A percentile compares a stretch with the other conserved stretches of the same genome.
Conservation (phyloP, 2,888 invertebrate genomes). For the Drosophila subsilvestris region DNA sequence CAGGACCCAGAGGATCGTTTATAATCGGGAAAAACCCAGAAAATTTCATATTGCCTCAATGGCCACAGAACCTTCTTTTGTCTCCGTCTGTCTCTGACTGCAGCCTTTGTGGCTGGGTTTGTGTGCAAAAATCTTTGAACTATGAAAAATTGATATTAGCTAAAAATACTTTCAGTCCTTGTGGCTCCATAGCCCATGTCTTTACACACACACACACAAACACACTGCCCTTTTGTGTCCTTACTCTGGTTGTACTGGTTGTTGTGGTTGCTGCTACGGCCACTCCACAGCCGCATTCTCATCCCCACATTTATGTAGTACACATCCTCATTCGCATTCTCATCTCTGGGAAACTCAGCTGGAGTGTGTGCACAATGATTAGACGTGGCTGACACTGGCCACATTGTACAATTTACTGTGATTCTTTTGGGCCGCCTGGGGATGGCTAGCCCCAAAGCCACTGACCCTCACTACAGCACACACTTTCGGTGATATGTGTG, state of each 20-base stretch:
- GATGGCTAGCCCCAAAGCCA: conserved; percentile 13
- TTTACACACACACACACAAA: conserved; percentile 12
- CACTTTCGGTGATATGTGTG: background rate
- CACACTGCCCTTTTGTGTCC: conserved; percentile 59
- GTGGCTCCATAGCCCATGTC: conserved; percentile 40
- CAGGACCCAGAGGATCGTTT: conserved; percentile 69
- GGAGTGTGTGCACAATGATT: conserved; percentile 78
- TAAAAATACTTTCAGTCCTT: conserved; percentile 77
- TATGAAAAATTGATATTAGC: conserved; percentile 81
- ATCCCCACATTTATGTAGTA: background rate
- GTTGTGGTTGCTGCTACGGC: conserved; percentile 6
- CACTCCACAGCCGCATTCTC: background rate
- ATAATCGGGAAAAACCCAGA: conserved; percentile 73
- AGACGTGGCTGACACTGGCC: conserved; percentile 68
- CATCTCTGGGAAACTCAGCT: conserved; percentile 45
- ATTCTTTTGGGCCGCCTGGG: conserved; percentile 54
- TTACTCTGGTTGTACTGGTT: conserved; percentile 8
- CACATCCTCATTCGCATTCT: conserved; percentile 19
- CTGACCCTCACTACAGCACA: background rate
- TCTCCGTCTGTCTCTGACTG: conserved; percentile 8
- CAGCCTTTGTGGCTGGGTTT: conserved; percentile 5
- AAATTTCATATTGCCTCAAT: conserved; percentile 69
- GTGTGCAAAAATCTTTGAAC: conserved; percentile 77
- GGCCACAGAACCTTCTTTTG: conserved; percentile 46
- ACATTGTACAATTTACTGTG: conserved; percentile 79